Evolutionary conservation across 2,888 invertebrate genomes (phyloP).

Genomic region (Agonopterix arenella): DNA sequence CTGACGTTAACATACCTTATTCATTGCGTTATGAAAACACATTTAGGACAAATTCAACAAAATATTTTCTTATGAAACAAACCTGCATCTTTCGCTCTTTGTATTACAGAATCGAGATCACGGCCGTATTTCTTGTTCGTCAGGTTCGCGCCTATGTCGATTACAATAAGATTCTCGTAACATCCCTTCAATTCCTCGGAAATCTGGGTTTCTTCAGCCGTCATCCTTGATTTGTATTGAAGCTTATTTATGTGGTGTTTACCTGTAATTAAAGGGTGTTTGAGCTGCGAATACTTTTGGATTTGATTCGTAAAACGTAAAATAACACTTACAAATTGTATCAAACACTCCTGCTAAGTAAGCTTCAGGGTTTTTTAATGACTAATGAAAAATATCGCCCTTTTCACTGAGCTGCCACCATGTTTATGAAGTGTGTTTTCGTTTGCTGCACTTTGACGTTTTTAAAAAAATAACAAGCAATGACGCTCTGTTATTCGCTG

Average conservation of each 20-base stretch:
- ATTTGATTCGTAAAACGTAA: not conserved
- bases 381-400: conserved; percentile 61
- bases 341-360: conserved; percentile 74
- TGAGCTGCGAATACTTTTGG: not conserved
- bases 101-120: conserved; percentile 93
- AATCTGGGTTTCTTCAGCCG: conserved; percentile 71
- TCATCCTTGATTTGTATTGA: conserved; percentile 63
- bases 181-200: conserved; percentile 83
- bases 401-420: conserved; percentile 71
- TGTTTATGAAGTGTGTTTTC: conserved; percentile 39
- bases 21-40: conserved; percentile 27
- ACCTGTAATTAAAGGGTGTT: conserved; percentile 37
- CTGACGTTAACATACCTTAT: conserved; percentile 20
- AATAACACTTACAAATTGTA: conserved; percentile 62
- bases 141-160: conserved; percentile 94
- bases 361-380: conserved; percentile 56
- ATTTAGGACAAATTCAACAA: conserved; percentile 14
- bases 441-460: not conserved
- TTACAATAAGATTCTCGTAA: conserved; percentile 93
- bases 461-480: no score
- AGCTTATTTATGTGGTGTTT: conserved; percentile 73
- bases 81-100: conserved; percentile 95
- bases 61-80: conserved; percentile 19
- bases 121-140: conserved; percentile 95
- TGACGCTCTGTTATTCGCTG: no score